Evolutionary conservation across 2,888 invertebrate genomes (phyloP).

Genomic region (Pediacus dermestoides): DNA sequence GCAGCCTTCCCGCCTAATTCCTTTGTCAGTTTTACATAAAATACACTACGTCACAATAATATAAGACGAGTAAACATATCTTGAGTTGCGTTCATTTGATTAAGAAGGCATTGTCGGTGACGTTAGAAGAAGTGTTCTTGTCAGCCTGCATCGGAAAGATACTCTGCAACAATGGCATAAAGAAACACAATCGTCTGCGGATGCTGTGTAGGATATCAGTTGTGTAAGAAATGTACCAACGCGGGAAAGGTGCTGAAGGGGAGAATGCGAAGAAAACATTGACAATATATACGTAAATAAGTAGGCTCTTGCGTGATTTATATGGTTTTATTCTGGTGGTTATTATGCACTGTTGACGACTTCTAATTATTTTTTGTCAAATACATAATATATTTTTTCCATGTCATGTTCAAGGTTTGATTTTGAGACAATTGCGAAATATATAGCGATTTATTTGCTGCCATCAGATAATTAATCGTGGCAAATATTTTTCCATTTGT

Average conservation of each 20-base stretch:
- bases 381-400: too few species aligned
- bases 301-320: too few species aligned
- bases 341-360: too few species aligned
- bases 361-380: too few species aligned
- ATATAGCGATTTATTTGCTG: too few species aligned
- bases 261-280: not conserved
- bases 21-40: slow-evolving; percentile 34
- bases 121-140: slow-evolving; percentile 48
- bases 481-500: too few species aligned
- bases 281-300: slow-evolving; percentile 1
- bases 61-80: slow-evolving; percentile 43
- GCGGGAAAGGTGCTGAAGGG: not conserved
- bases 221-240: slow-evolving; percentile 31
- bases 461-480: too few species aligned
- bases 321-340: too few species aligned
- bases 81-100: slow-evolving; percentile 42
- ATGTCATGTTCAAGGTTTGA: too few species aligned
- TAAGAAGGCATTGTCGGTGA: slow-evolving; percentile 46
- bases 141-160: slow-evolving; percentile 49
- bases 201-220: slow-evolving; percentile 20
- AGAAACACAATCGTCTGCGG: slow-evolving; percentile 36
- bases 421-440: too few species aligned
- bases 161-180: slow-evolving; percentile 44
- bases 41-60: slow-evolving; percentile 34
- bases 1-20: too few species aligned